Conservation (phyloP, 92 coral and sea anemone species). For the Porites lobata region DNA sequence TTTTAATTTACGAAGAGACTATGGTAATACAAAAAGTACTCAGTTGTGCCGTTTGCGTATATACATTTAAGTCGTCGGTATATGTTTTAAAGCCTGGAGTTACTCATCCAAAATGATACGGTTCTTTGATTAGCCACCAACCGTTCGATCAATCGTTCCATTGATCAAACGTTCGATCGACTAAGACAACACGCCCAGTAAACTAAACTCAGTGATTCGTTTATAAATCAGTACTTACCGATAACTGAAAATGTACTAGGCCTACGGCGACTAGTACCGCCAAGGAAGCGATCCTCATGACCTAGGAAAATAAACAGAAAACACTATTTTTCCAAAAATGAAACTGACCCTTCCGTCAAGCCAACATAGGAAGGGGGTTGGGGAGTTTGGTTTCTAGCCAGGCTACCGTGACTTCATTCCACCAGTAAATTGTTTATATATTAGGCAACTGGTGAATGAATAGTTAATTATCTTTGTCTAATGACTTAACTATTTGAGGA, state of each 20-base stretch:
- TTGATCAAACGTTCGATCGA: constrained; percentile 51
- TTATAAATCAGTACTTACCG: constrained; percentile 87
- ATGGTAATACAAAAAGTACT: not conserved
- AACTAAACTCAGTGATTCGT: constrained; percentile 34
- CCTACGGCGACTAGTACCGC: constrained; percentile 95
- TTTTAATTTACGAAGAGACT: not conserved
- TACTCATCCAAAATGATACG: constrained; percentile 50
- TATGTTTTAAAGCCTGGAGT: constrained; percentile 17
- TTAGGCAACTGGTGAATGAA: constrained; percentile 94
- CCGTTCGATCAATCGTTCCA: constrained; percentile 59
- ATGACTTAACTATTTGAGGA: constrained; percentile 95
- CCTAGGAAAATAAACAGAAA: constrained; percentile 85
- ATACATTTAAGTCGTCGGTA: not conserved
- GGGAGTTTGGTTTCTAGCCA: constrained; percentile 59
- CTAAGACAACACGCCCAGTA: constrained; percentile 27
- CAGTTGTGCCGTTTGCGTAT: not conserved
- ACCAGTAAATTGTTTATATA: constrained; percentile 98
- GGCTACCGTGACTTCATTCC: constrained; percentile 92
- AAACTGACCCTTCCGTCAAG: constrained; percentile 49
- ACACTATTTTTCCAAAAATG: constrained; percentile 80
- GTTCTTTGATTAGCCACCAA: constrained; percentile 54
- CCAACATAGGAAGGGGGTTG: constrained; percentile 62
- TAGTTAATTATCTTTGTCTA: constrained; percentile 93
- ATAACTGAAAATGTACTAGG: constrained; percentile 85
- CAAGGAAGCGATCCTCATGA: constrained; percentile 99